These are phyloP conservation scores for Oenanthe melanoleuca DNA, from an alignment of 2,113 vertebrate genomes.

Conservation along the genomic window DNA sequence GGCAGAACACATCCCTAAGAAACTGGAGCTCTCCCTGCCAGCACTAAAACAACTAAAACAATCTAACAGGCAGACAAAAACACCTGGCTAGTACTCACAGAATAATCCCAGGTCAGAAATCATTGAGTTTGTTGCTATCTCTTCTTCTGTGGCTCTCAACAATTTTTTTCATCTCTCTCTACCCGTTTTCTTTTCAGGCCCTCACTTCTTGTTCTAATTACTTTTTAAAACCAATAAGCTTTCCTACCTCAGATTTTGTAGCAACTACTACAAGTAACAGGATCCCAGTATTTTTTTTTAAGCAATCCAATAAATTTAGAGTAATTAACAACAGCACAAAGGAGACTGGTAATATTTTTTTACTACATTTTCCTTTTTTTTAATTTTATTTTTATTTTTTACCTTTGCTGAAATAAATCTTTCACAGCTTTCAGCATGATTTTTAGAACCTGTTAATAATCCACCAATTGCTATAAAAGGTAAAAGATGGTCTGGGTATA, in stretches of 20 bases:
- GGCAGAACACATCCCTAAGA: neutral
- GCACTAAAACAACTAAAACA: neutral
- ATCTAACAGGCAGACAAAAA: neutral
- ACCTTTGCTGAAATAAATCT: neutral
- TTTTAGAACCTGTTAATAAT: neutral
- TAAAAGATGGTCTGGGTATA: neutral
- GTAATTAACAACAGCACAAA: neutral
- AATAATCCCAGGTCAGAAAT: neutral
- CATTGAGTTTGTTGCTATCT: fast-evolving
- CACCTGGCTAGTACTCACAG: neutral
- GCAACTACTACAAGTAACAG: neutral
- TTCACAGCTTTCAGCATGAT: neutral
- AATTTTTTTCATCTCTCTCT: neutral
- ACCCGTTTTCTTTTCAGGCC: neutral
- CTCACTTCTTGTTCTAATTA: neutral
- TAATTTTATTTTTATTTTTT: neutral
- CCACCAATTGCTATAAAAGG: neutral
- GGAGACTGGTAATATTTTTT: neutral
- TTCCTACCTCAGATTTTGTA: neutral
- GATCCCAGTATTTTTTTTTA: neutral
- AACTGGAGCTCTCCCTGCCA: neutral
- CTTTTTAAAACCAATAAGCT: neutral
- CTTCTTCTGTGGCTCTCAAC: neutral
- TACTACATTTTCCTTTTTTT: neutral
- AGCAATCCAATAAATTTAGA: neutral